Percentiles rank a stretch among this genome's conserved stretches.
Conservation (phyloP, 2,113 vertebrate genomes). For the Melanerpes formicivorus region DNA sequence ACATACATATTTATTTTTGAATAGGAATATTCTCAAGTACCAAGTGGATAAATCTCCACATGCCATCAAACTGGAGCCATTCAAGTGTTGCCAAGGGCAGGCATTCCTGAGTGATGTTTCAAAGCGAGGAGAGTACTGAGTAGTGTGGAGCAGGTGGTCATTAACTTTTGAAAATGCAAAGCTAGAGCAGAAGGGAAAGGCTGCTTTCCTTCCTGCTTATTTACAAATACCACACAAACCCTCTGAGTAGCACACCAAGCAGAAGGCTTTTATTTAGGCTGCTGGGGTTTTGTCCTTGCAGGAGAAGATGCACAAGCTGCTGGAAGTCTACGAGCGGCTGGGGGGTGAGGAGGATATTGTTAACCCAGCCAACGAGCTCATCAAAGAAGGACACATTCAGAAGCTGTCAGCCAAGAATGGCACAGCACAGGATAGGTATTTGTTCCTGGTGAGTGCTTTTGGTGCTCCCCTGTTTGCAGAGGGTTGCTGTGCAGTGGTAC, state of each 20-base stretch:
- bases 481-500: not conserved
- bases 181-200: not conserved
- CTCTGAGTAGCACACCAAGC: not conserved
- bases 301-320: slow-evolving; percentile 97
- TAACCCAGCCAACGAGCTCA: slow-evolving; percentile 95
- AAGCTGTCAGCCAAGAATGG: slow-evolving; percentile 97
- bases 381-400: slow-evolving; percentile 96
- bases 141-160: not conserved
- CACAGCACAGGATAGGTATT: slow-evolving; percentile 92
- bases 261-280: not conserved
- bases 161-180: not conserved
- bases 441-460: slow-evolving; percentile 89
- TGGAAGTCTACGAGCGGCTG: slow-evolving; percentile 93
- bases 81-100: not conserved
- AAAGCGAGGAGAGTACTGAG: not conserved
- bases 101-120: not conserved
- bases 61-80: not conserved
- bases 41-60: not conserved
- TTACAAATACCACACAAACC: not conserved
- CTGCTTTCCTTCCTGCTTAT: not conserved
- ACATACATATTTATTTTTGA: not conserved
- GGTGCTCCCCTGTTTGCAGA: not conserved
- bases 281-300: slow-evolving; percentile 50
- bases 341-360: slow-evolving; percentile 97
- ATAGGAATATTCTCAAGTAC: not conserved